These are phyloP conservation scores for Chitala chitala DNA, from an alignment of 2,113 vertebrate species.

Conservation along the genomic window DNA sequence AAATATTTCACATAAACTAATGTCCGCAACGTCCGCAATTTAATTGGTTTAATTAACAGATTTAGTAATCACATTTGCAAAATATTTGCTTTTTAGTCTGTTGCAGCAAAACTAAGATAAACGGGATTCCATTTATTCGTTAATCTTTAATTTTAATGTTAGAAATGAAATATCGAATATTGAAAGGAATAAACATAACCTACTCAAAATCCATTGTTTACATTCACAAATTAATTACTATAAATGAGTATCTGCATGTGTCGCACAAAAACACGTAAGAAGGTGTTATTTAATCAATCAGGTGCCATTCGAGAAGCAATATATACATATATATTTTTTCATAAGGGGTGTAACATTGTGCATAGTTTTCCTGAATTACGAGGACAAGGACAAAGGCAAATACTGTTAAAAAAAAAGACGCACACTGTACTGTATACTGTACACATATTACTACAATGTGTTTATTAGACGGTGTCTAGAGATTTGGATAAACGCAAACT, in stretches of 20 bases:
- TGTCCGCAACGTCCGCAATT: no score
- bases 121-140: neutral
- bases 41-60: no score
- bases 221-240: neutral
- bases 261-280: conserved; percentile 56
- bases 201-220: neutral
- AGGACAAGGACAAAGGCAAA: conserved; percentile 43
- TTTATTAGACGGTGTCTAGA: no score
- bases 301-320: conserved; percentile 62
- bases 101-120: neutral
- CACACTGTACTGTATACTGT: no score
- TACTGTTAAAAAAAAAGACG: conserved; percentile 52
- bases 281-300: conserved; percentile 56
- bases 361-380: conserved; percentile 35
- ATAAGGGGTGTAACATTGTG: conserved; percentile 13
- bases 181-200: neutral
- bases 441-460: no score
- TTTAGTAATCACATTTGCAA: no score
- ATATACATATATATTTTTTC: conserved; percentile 47
- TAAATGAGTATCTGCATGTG: conserved; percentile 52
- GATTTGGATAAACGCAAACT: no score
- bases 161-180: neutral
- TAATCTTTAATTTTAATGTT: neutral
- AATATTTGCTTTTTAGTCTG: no score
- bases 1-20: no score